Evolutionary conservation across 2,113 vertebrate genomes (phyloP), one percentile per base, ranked within the genome.

Genomic region (Stercorarius parasiticus): DNA sequence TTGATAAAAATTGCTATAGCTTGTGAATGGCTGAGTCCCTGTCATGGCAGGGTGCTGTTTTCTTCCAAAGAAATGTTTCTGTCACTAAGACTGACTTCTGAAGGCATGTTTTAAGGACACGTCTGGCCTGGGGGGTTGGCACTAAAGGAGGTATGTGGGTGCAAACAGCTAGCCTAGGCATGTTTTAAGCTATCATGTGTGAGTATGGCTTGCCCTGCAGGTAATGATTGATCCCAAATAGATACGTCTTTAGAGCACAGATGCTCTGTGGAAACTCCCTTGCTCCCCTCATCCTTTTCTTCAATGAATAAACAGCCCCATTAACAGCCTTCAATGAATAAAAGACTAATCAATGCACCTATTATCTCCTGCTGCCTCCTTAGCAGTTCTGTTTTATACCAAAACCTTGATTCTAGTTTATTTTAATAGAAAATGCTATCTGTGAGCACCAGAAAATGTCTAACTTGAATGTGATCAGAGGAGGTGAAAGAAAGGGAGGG

Each of bases 91-190:
- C 36, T 83, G 85, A 50, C 36, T 92, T 95, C 58, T 94, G 86
- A 82, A 96, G 73, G 49, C 53, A 82, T 58, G 53, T 93, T 95
- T 85, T 82, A 87, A 91, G 83, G 81, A 90, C 71, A 92, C 26
- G 14, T 73, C 53, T 97, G 83, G 86, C 91, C 82, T 62, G 78
- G 11, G 77, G 95, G 8, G 19, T 23, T 97, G 95, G 95, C 95
- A 88, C 52, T 61, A 25, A 20, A 34, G 58, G 34, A 95, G 77
- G 25, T 73, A 78, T 82, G 88, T 87, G 83, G 81, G 66, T 90
- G 71, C 95, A 90, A 82, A 80, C 58, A 79, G 49, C 56, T 29
- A 70, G 89, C 58, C 89, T 86, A 58, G 95, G 55, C 94, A 85
- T 65, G 93, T 93, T 94, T 84, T 56, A 76, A 87, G 30, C 27